phyloP scores from a whole-genome alignment of 2,888 invertebrate species.

The Tricholauxania praeusta region DNA sequence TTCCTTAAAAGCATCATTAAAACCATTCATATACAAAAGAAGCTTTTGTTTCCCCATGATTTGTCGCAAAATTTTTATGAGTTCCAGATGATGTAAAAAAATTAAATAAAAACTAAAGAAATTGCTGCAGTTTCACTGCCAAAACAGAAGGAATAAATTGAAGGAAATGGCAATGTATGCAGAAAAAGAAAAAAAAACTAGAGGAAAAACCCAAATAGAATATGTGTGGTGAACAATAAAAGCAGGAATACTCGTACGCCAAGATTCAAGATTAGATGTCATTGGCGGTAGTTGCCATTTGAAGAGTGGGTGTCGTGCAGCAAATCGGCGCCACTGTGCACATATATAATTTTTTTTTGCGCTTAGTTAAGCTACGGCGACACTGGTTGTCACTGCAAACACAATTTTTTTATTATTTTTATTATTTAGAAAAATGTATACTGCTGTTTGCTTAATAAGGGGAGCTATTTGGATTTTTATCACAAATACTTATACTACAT shows the following conservation, averaged over 20 bases:
- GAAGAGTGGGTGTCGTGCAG: slow-evolving; percentile 8
- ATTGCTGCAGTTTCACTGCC: slow-evolving; percentile 18
- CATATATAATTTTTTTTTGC: slow-evolving; percentile 23
- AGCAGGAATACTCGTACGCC: neutral
- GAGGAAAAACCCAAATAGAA: neutral
- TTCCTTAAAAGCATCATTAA: slow-evolving; percentile 43
- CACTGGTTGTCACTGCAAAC: slow-evolving; percentile 6
- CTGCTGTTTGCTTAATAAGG: neutral
- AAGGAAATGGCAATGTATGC: neutral
- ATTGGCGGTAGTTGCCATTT: neutral
- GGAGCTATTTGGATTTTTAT: slow-evolving; percentile 21
- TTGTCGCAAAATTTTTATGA: slow-evolving; percentile 39
- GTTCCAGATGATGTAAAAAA: slow-evolving; percentile 1
- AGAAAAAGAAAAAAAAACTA: neutral
- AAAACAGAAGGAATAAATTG: slow-evolving; percentile 7
- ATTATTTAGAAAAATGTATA: slow-evolving; percentile 6
- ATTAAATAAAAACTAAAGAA: slow-evolving; percentile 8
- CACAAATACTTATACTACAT: slow-evolving; percentile 18
- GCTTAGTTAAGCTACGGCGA: slow-evolving; percentile 14
- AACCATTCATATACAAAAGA: slow-evolving; percentile 23
- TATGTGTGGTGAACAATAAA: slow-evolving; percentile 5
- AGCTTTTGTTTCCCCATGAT: slow-evolving; percentile 40
- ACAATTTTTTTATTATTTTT: slow-evolving; percentile 4
- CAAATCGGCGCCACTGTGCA: slow-evolving; percentile 38
- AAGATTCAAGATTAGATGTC: slow-evolving; percentile 10